Percentiles rank a stretch among this genome's conserved stretches.
phyloP scores from a whole-genome alignment of 2,888 invertebrate species.

The Gonocerus acuteangulatus region DNA sequence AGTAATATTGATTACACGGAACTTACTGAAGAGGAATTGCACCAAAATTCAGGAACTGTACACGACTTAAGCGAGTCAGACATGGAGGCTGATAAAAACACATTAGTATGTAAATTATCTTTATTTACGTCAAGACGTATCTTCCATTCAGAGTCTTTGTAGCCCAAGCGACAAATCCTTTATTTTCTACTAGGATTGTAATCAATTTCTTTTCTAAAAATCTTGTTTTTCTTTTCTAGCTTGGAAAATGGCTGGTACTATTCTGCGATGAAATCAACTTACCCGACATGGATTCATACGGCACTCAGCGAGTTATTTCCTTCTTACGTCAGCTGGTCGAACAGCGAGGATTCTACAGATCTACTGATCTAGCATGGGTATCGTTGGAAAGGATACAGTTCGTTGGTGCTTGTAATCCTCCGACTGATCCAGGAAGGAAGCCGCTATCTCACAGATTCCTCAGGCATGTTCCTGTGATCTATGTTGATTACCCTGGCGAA shows the following conservation, averaged over 20 bases:
- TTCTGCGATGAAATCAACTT: constrained; percentile 99
- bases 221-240: constrained; percentile 45
- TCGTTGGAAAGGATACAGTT: constrained; percentile 96
- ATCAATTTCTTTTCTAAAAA: constrained; percentile 19
- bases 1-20: too few species aligned
- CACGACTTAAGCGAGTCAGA: too few species aligned
- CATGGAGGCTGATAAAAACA: too few species aligned
- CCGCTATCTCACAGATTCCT: constrained; percentile 82
- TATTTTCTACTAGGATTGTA: too few species aligned
- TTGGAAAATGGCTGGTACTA: constrained; percentile 95
- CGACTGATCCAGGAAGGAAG: constrained; percentile 97
- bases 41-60: too few species aligned
- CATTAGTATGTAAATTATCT: too few species aligned
- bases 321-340: constrained; percentile 96
- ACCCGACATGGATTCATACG: constrained; percentile 97
- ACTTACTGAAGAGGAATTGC: too few species aligned
- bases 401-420: constrained; percentile 99
- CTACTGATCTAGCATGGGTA: constrained; percentile 79
- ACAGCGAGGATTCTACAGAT: constrained; percentile 84
- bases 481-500: constrained; percentile 98
- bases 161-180: background rate
- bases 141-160: constrained; percentile 7
- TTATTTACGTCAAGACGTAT: too few species aligned
- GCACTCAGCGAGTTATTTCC: constrained; percentile 96
- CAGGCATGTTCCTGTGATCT: constrained; percentile 95